Conservation (phyloP, 2,797 vertebrate genomes). For the Gymnocypris eckloni region DNA sequence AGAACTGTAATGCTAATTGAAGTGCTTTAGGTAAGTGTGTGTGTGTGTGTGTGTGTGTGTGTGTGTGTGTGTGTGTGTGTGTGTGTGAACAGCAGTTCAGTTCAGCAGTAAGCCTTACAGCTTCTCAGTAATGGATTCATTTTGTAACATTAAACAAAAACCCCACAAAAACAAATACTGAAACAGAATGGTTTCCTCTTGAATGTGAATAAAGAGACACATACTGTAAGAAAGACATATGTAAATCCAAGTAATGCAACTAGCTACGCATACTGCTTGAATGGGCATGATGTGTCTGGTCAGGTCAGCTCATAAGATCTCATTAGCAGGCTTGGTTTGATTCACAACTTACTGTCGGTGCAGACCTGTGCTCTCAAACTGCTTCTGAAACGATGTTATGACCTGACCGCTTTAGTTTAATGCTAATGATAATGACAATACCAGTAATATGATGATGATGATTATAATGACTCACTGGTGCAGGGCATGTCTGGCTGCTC, state of each 20-base stretch:
- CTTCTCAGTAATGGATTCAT: conserved; percentile 44
- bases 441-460: conserved; percentile 5
- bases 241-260: background rate
- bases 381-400: background rate
- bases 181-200: conserved; percentile 23
- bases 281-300: background rate
- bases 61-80: conserved; percentile 7
- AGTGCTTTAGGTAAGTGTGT: background rate
- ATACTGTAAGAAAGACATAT: conserved; percentile 22
- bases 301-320: background rate
- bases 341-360: background rate
- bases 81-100: background rate
- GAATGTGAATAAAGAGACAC: conserved; percentile 34
- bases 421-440: conserved; percentile 24
- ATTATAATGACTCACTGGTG: conserved; percentile 87
- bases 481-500: conserved; percentile 90
- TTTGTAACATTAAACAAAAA: conserved; percentile 42
- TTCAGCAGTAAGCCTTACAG: conserved; percentile 34
- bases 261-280: background rate
- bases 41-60: conserved; percentile 24
- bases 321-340: background rate
- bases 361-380: background rate
- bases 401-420: conserved; percentile 13
- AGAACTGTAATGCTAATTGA: background rate
- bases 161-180: background rate